Percentiles rank a stretch among this genome's conserved stretches.
phyloP scores from a whole-genome alignment of 2,113 vertebrate genomes.

The Sorex araneus region DNA sequence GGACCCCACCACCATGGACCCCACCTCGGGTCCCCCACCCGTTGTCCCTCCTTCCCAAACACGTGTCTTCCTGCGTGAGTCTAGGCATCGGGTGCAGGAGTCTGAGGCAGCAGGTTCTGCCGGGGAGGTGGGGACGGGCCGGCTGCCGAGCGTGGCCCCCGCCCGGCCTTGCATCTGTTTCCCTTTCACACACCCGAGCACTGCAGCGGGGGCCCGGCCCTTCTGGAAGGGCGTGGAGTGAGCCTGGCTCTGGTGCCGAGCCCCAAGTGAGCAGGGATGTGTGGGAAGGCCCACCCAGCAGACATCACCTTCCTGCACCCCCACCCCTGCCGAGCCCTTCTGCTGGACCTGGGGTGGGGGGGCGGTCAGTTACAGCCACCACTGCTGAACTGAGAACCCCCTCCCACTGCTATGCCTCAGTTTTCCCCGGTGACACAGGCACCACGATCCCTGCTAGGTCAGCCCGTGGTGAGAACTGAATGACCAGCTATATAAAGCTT shows the following conservation, averaged over 20 bases:
- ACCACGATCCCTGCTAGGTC: neutral
- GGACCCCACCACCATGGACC: neutral
- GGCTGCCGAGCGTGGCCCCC: too few species aligned
- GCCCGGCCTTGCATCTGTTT: too few species aligned
- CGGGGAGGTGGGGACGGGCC: neutral
- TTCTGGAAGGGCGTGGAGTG: neutral
- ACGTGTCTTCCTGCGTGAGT: neutral
- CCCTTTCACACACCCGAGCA: too few species aligned
- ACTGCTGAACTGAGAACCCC: too few species aligned
- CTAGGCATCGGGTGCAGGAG: neutral
- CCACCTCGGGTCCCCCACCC: neutral
- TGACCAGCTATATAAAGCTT: conserved; percentile 68
- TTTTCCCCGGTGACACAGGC: neutral
- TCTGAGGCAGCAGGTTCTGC: neutral
- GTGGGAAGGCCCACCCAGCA: neutral
- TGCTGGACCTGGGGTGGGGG: neutral
- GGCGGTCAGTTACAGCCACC: too few species aligned
- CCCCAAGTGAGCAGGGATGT: neutral
- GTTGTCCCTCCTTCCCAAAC: neutral
- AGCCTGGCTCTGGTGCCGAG: neutral
- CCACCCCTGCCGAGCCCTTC: neutral
- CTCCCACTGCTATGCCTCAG: neutral
- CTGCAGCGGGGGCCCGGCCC: neutral
- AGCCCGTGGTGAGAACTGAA: conserved; percentile 71
- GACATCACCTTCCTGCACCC: neutral